Percentiles rank a stretch among this genome's conserved stretches.
Evolutionary conservation across 2,888 invertebrate species (phyloP).

Genomic region (Exephanes ischioxanthus): DNA sequence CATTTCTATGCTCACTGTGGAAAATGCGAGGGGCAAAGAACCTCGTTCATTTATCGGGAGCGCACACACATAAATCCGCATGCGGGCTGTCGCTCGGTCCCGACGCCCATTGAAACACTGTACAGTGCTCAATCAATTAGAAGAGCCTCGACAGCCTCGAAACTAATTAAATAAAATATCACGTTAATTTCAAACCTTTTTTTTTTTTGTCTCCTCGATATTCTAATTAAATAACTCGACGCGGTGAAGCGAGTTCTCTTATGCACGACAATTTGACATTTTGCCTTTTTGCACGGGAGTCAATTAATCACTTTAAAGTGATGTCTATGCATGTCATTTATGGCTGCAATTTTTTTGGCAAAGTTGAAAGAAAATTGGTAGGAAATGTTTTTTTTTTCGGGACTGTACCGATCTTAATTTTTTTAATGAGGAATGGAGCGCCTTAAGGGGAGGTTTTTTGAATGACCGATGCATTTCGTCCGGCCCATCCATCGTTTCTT

Average conservation of each 20-base stretch:
- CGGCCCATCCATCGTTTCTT: neutral
- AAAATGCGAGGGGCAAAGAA: constrained; percentile 26
- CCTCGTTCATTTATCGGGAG: constrained; percentile 33
- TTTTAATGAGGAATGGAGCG: neutral
- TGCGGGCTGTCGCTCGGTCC: neutral
- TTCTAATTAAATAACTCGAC: neutral
- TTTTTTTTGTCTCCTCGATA: neutral
- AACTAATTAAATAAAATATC: constrained; percentile 8
- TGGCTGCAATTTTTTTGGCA: neutral
- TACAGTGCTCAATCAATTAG: constrained; percentile 13
- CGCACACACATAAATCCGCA: constrained; percentile 20
- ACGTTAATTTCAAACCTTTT: neutral
- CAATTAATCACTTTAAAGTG: no score
- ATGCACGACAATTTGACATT: neutral
- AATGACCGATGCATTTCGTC: neutral
- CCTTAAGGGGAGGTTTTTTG: neutral
- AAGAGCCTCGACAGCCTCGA: neutral
- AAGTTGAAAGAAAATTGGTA: neutral
- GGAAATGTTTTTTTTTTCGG: neutral
- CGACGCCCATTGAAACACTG: neutral
- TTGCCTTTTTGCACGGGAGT: no score
- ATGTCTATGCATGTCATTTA: no score
- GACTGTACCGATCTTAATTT: no score
- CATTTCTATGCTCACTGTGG: neutral
- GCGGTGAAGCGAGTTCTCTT: no score